These are phyloP conservation scores for Centropus unirufus DNA, from an alignment of 2,113 vertebrate species.

Conservation along the genomic window DNA sequence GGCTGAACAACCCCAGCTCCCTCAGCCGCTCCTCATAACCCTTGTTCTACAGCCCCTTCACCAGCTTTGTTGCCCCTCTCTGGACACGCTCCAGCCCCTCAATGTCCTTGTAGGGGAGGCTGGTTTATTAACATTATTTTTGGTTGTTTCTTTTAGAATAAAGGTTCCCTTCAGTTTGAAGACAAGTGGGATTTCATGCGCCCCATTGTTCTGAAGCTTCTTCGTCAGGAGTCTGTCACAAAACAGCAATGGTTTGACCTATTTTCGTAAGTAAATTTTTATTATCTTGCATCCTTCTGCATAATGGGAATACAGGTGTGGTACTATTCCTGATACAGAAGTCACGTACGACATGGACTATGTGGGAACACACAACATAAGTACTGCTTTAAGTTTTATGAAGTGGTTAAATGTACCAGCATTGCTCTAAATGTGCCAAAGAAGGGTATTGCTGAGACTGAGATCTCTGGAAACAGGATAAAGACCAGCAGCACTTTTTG, in stretches of 20 bases:
- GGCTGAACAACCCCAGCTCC: too few relatives aligned
- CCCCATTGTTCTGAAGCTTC: conserved; percentile 96
- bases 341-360: fast-evolving
- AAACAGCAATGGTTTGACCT: conserved; percentile 99
- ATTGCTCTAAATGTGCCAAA: not conserved
- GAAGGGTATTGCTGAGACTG: not conserved
- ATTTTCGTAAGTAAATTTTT: conserved; percentile 90
- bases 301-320: not conserved
- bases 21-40: too few relatives aligned
- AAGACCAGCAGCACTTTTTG: not conserved
- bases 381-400: not conserved
- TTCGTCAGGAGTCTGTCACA: conserved; percentile 97
- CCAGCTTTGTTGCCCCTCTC: too few relatives aligned
- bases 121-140: not conserved
- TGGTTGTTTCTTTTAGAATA: conserved; percentile 82
- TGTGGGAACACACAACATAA: not conserved
- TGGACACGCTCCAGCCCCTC: too few relatives aligned
- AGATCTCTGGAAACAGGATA: not conserved
- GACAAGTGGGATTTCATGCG: conserved; percentile 99
- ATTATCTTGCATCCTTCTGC: conserved; percentile 33
- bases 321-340: not conserved
- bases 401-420: not conserved
- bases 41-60: too few relatives aligned
- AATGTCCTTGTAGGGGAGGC: too few relatives aligned
- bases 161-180: conserved; percentile 99